Conservation (phyloP, 2,888 invertebrate species). For the Clanis bilineata region DNA sequence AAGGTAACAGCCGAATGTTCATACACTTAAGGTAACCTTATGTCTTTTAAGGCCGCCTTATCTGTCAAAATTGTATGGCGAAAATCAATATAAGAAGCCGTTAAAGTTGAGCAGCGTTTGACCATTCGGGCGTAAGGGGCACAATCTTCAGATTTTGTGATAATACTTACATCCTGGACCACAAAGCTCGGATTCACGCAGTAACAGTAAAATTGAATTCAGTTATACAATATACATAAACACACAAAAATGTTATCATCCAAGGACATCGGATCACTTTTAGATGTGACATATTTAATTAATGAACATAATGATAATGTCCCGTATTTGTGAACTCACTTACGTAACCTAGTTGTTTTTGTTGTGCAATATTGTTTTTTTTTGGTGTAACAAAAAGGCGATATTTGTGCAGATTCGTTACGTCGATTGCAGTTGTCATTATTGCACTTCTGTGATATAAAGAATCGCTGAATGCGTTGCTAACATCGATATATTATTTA, state of each 20-base stretch:
- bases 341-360: background rate
- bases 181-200: background rate
- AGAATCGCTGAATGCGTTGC: too few relatives aligned
- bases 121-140: too few relatives aligned
- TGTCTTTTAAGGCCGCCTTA: too few relatives aligned
- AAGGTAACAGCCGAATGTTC: too few relatives aligned
- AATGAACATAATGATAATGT: background rate
- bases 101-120: too few relatives aligned
- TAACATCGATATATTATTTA: too few relatives aligned
- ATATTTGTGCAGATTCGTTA: too few relatives aligned
- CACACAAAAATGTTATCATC: background rate
- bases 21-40: too few relatives aligned
- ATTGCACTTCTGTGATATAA: too few relatives aligned
- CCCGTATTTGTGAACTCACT: background rate
- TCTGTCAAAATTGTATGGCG: too few relatives aligned
- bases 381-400: background rate
- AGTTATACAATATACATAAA: background rate
- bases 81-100: too few relatives aligned
- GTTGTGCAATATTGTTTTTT: background rate
- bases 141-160: background rate
- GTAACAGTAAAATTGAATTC: background rate
- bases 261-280: conserved; percentile 6
- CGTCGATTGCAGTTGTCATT: too few relatives aligned
- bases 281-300: background rate
- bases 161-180: background rate